Conservation (phyloP, 2,113 vertebrate species). For the Heteronetta atricapilla region DNA sequence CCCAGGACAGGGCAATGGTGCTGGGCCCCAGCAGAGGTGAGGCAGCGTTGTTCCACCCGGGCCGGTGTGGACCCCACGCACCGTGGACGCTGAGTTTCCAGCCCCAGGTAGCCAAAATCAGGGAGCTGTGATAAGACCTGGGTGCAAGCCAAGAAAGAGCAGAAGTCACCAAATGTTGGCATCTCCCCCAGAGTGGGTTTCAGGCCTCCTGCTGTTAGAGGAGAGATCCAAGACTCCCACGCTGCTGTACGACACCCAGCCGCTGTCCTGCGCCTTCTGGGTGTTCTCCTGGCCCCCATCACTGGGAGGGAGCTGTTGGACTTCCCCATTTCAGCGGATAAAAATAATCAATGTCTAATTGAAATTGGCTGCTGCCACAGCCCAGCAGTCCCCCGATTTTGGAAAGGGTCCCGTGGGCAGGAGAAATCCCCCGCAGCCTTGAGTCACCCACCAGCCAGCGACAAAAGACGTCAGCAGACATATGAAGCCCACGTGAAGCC, state of each 20-base stretch:
- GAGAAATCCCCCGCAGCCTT: neutral
- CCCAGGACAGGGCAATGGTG: neutral
- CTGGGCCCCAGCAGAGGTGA: neutral
- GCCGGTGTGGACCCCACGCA: neutral
- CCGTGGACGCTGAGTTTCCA: neutral
- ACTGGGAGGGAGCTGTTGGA: neutral
- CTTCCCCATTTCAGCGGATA: neutral
- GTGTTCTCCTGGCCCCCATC: neutral
- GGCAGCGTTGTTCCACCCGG: neutral
- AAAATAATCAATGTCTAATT: neutral
- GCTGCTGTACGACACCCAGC: neutral
- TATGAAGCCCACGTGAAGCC: neutral
- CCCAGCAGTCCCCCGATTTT: neutral
- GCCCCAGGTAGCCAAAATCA: neutral
- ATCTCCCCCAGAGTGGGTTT: neutral
- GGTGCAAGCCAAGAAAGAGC: neutral
- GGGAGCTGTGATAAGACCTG: neutral
- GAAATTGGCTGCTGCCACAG: neutral
- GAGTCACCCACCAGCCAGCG: neutral
- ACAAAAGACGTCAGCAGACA: neutral
- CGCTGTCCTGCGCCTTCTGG: neutral
- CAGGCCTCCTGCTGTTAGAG: neutral
- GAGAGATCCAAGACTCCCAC: neutral
- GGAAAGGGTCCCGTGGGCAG: neutral
- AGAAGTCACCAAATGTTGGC: neutral